phyloP scores from a whole-genome alignment of 2,797 vertebrate species.

The Falco peregrinus region DNA sequence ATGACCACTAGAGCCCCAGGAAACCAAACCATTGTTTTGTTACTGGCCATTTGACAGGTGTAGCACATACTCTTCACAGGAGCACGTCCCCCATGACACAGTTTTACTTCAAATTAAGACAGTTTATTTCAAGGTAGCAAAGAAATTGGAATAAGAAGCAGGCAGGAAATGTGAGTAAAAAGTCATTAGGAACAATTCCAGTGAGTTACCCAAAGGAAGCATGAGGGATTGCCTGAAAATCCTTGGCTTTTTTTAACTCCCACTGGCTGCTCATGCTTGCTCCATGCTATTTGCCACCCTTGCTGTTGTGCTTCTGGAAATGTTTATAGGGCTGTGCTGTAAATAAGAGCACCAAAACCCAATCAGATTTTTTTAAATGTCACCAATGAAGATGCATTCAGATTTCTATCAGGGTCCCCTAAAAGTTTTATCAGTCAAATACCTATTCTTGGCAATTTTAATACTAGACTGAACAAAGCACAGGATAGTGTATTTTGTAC shows the following conservation, averaged over 20 bases:
- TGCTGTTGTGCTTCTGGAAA: background rate
- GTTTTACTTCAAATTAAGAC: background rate
- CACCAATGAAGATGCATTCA: background rate
- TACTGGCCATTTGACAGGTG: background rate
- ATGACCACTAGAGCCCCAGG: background rate
- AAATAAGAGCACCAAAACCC: background rate
- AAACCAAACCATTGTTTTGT: background rate
- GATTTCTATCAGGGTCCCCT: background rate
- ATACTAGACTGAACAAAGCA: background rate
- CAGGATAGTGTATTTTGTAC: background rate
- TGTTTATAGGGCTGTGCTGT: background rate
- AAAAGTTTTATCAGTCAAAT: background rate
- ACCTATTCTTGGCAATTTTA: background rate
- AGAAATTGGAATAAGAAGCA: background rate
- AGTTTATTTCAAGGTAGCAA: background rate
- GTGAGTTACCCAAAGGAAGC: background rate
- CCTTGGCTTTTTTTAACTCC: background rate
- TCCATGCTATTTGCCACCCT: background rate
- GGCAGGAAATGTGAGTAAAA: background rate
- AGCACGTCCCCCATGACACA: background rate
- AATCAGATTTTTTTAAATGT: background rate
- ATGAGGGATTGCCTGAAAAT: background rate
- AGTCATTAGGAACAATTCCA: background rate
- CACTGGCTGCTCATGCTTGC: background rate
- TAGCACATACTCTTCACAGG: background rate